phyloP scores from a whole-genome alignment of 2,888 invertebrate species.

The Amphiduros pacificus region DNA sequence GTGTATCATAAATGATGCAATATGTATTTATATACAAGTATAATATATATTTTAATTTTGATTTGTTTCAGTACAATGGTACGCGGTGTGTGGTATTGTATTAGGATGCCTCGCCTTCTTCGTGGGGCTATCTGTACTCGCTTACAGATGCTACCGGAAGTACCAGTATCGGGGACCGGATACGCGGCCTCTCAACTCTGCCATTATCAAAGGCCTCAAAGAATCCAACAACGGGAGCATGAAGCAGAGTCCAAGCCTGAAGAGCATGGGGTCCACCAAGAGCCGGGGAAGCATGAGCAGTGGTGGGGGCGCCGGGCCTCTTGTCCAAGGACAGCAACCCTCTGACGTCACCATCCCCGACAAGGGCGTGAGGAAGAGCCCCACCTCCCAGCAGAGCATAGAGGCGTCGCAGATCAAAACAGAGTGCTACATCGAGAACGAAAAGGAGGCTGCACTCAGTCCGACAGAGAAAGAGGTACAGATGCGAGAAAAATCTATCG shows the following conservation, averaged over 20 bases:
- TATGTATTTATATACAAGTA: too few species aligned
- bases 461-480: slow-evolving; percentile 50
- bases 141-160: slow-evolving; percentile 69
- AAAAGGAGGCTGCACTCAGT: slow-evolving; percentile 6
- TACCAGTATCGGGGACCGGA: slow-evolving; percentile 60
- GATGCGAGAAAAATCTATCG: slow-evolving; percentile 56
- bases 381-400: slow-evolving; percentile 5
- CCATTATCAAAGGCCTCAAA: slow-evolving; percentile 56
- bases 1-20: too few species aligned
- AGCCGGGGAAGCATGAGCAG: slow-evolving; percentile 3
- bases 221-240: slow-evolving; percentile 16
- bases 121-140: slow-evolving; percentile 67
- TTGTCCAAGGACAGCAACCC: slow-evolving; percentile 16
- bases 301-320: slow-evolving; percentile 11
- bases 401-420: slow-evolving; percentile 19
- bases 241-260: slow-evolving; percentile 26
- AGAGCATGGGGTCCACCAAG: slow-evolving; percentile 22
- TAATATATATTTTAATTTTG: too few species aligned
- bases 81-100: slow-evolving; percentile 68
- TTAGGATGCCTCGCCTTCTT: slow-evolving; percentile 68
- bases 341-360: background rate
- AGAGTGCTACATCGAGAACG: slow-evolving; percentile 15
- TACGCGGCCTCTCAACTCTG: slow-evolving; percentile 60
- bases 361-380: slow-evolving; percentile 5
- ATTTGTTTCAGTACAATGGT: slow-evolving; percentile 45